A percentile compares a stretch with the other conserved stretches of the same genome.
phyloP scores from a whole-genome alignment of 2,888 invertebrate genomes.

The Therioaphis trifolii region DNA sequence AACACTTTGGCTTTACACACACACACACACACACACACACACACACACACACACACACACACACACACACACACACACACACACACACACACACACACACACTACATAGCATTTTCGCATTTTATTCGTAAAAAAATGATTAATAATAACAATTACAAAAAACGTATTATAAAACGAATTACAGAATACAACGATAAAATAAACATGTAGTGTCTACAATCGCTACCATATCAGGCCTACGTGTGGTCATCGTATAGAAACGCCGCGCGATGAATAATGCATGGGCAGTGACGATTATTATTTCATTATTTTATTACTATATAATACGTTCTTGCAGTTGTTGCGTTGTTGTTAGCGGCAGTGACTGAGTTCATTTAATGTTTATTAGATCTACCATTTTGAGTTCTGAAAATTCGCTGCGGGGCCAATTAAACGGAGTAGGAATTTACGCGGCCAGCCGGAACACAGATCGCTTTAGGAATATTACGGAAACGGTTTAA shows the following conservation, averaged over 20 bases:
- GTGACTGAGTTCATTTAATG: conserved; percentile 42
- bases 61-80: too few species aligned
- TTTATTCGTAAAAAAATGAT: not conserved
- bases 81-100: too few species aligned
- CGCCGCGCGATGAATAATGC: conserved; percentile 26
- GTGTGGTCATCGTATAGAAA: too few species aligned
- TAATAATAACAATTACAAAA: too few species aligned
- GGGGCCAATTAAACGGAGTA: conserved; percentile 50
- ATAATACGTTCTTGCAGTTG: not conserved
- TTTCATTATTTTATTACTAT: conserved; percentile 18
- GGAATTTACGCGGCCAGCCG: conserved; percentile 55
- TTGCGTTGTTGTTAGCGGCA: not conserved
- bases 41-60: too few species aligned
- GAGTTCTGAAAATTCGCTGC: conserved; percentile 41
- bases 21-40: too few species aligned
- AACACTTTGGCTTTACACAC: too few species aligned
- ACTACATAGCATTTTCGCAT: not conserved
- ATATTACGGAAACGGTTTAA: conserved; percentile 47
- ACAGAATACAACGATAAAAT: too few species aligned
- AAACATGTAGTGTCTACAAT: too few species aligned
- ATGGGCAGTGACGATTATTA: conserved; percentile 19
- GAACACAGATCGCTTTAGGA: conserved; percentile 58
- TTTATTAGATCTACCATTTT: conserved; percentile 50
- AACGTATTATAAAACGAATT: not conserved
- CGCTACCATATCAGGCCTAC: too few species aligned